These are phyloP conservation scores for Bos indicus DNA, from an alignment of 2,113 vertebrate genomes.

Conservation along the genomic window DNA sequence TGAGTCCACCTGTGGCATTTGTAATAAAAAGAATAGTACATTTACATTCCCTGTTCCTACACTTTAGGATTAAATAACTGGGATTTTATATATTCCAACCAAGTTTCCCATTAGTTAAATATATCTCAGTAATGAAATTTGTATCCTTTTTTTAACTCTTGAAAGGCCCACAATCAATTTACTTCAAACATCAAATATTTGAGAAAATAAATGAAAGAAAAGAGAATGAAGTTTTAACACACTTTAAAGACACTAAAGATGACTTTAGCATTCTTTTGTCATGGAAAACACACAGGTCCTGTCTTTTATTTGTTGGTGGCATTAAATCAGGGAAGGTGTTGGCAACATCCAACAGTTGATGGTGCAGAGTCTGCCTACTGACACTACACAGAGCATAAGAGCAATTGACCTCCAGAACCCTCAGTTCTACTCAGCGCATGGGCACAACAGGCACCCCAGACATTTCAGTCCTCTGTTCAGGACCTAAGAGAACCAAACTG, in stretches of 20 bases:
- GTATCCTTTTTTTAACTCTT: background rate
- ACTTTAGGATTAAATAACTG: background rate
- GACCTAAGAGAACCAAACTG: background rate
- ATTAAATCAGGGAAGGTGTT: background rate
- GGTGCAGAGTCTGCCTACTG: background rate
- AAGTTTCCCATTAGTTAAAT: background rate
- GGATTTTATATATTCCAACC: background rate
- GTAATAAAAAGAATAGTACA: background rate
- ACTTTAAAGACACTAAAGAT: background rate
- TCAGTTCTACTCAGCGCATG: background rate
- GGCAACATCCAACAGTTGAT: background rate
- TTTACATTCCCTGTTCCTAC: background rate
- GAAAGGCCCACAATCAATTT: background rate
- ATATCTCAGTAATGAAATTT: background rate
- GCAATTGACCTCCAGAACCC: fast-evolving
- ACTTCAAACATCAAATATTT: background rate
- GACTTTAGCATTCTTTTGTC: background rate
- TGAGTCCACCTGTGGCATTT: background rate
- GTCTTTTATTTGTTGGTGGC: background rate
- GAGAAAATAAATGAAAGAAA: background rate
- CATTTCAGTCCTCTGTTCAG: background rate
- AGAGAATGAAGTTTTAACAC: background rate
- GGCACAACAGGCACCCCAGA: too few relatives aligned
- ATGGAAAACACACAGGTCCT: background rate
- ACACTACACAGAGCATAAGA: background rate